Evolutionary conservation across 2,888 invertebrate genomes (phyloP).

Genomic region (Cylindroiulus punctatus): DNA sequence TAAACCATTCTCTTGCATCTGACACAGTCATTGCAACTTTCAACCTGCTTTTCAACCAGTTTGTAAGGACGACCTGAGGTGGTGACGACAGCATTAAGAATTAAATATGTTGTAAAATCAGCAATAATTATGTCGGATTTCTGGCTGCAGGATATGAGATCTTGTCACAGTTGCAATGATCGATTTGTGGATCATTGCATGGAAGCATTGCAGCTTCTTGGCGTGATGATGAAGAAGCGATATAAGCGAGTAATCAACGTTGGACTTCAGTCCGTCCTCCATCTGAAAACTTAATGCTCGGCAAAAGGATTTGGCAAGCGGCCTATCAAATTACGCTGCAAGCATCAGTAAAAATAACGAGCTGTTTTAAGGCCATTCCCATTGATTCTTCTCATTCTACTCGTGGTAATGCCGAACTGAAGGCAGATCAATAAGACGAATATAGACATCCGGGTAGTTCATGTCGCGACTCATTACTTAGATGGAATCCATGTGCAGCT

Average conservation of each 20-base stretch:
- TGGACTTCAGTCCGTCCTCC: neutral
- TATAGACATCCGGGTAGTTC: constrained; percentile 34
- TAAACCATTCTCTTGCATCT: too few species aligned
- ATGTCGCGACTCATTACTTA: constrained; percentile 13
- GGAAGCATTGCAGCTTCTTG: too few species aligned
- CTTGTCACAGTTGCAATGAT: neutral
- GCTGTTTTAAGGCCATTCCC: constrained; percentile 31
- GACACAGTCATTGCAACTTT: too few species aligned
- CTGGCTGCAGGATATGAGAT: neutral
- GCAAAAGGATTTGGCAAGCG: constrained; percentile 38
- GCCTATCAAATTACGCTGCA: constrained; percentile 14
- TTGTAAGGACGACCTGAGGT: too few species aligned
- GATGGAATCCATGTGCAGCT: neutral
- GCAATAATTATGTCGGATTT: neutral
- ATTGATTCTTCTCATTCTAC: constrained; percentile 12
- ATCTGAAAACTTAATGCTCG: constrained; percentile 20
- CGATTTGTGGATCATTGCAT: too few species aligned
- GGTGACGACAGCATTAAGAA: neutral
- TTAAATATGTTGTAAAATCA: too few species aligned
- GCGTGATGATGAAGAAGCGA: neutral
- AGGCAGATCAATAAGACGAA: constrained; percentile 20
- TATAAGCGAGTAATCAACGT: constrained; percentile 17
- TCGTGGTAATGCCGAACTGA: neutral
- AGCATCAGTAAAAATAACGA: constrained; percentile 42
- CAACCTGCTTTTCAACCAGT: too few species aligned